Conservation (phyloP, 2,797 vertebrate genomes). For the Carapus acus region DNA sequence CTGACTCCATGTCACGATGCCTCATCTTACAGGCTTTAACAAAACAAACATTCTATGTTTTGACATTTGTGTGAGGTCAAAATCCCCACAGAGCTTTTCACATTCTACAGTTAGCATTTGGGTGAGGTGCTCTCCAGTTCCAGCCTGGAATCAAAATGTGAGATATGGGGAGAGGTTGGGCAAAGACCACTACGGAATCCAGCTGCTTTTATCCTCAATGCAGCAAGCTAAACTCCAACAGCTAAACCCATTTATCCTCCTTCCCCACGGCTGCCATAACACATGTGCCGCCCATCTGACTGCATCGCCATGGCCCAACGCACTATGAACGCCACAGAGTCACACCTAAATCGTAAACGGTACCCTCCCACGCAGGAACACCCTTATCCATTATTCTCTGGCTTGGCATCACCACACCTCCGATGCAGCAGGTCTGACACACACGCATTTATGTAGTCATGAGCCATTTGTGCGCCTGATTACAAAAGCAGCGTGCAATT, state of each 20-base stretch:
- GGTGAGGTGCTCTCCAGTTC: conserved; percentile 16
- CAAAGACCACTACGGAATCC: conserved; percentile 24
- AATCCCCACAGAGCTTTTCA: conserved; percentile 15
- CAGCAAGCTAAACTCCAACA: conserved; percentile 1
- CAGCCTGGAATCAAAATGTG: conserved; percentile 27
- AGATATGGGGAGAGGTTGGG: conserved; percentile 26
- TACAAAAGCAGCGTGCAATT: conserved; percentile 53
- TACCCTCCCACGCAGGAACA: conserved; percentile 19
- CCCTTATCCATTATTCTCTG: conserved; percentile 20
- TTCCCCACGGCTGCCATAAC: conserved; percentile 34
- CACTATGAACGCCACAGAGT: conserved; percentile 27
- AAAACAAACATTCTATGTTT: conserved; percentile 28
- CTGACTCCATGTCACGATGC: conserved; percentile 52
- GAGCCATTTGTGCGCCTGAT: conserved; percentile 52
- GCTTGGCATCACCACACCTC: conserved; percentile 22
- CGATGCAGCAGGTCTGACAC: conserved; percentile 32
- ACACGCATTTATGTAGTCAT: conserved; percentile 25
- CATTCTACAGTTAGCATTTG: conserved; percentile 17
- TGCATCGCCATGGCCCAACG: conserved; percentile 27
- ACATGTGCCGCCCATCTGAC: conserved; percentile 49
- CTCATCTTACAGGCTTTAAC: conserved; percentile 24
- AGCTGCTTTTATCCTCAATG: conserved; percentile 24
- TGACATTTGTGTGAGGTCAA: conserved; percentile 22
- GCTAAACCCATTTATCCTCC: conserved; percentile 22
- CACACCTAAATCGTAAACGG: conserved; percentile 21